Evolutionary conservation across 1,140 invertebrate species (phyloP).

Genomic region (Phthorimaea operculella): DNA sequence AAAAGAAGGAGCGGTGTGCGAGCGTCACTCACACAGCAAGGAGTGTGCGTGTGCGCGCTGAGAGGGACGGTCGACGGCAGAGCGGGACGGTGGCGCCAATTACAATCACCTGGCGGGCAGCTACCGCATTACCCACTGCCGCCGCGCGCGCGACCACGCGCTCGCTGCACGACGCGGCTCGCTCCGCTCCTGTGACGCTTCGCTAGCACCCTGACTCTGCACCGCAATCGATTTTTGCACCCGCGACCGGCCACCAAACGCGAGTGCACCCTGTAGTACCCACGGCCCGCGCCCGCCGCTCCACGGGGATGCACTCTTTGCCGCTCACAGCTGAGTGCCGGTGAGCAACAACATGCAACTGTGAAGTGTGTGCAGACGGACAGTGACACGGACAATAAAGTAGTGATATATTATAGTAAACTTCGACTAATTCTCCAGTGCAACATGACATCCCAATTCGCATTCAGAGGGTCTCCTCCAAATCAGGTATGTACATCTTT

Average conservation of each 20-base stretch:
- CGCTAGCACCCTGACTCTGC: slow-evolving; percentile 20
- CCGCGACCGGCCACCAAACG: slow-evolving; percentile 17
- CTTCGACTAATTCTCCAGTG: slow-evolving; percentile 31
- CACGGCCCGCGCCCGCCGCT: slow-evolving; percentile 15
- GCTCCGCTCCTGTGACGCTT: slow-evolving; percentile 33
- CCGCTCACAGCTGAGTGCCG: slow-evolving; percentile 21
- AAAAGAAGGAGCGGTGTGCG: slow-evolving; percentile 60
- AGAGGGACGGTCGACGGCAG: slow-evolving; percentile 45
- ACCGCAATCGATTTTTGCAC: slow-evolving; percentile 43
- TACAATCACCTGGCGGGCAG: slow-evolving; percentile 65
- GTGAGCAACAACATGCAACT: slow-evolving; percentile 42
- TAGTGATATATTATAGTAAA: slow-evolving; percentile 35
- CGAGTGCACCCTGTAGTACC: slow-evolving; percentile 27
- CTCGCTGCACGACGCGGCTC: slow-evolving; percentile 39
- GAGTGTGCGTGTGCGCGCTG: slow-evolving; percentile 48
- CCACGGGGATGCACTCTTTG: slow-evolving; percentile 18
- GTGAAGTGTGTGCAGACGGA: slow-evolving; percentile 59
- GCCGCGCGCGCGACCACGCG: slow-evolving; percentile 60
- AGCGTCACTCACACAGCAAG: slow-evolving; percentile 35
- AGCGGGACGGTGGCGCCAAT: slow-evolving; percentile 60
- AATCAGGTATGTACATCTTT: slow-evolving; percentile 46
- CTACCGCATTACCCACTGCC: slow-evolving; percentile 64
- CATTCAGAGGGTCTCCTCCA: slow-evolving; percentile 58
- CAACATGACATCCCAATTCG: slow-evolving; percentile 63
- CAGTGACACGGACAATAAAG: slow-evolving; percentile 38